A percentile compares a stretch with the other conserved stretches of the same genome.
These are phyloP conservation scores for Pocillopora damicornis DNA, from an alignment of 64 coral and sea anemone species.

Conservation along the genomic window DNA sequence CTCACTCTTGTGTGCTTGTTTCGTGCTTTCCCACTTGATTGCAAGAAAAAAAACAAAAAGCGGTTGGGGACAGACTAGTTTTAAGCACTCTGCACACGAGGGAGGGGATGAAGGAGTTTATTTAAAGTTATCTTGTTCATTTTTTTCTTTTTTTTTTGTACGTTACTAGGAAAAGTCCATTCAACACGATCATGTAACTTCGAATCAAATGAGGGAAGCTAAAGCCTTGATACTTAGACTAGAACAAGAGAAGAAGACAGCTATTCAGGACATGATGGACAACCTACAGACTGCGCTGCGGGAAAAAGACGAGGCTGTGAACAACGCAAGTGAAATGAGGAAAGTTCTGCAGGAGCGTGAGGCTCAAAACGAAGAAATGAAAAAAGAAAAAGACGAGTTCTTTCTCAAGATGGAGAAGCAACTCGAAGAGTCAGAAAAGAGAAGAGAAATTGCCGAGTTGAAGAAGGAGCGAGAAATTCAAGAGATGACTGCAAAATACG, in stretches of 20 bases:
- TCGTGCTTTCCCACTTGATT: too few relatives aligned
- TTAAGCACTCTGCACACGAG: too few relatives aligned
- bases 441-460: constrained; percentile 66
- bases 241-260: constrained; percentile 89
- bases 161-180: constrained; percentile 47
- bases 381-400: constrained; percentile 92
- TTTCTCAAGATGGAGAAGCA: constrained; percentile 98
- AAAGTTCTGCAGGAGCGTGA: constrained; percentile 58
- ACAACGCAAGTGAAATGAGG: constrained; percentile 45
- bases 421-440: constrained; percentile 89
- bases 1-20: too few relatives aligned
- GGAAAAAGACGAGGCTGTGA: constrained; percentile 76
- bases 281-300: constrained; percentile 74
- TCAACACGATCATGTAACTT: constrained; percentile 43
- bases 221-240: constrained; percentile 79
- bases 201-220: constrained; percentile 81
- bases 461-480: constrained; percentile 85
- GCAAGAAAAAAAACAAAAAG: too few relatives aligned
- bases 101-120: too few relatives aligned
- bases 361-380: constrained; percentile 70
- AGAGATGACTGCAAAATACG: constrained; percentile 71
- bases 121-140: not conserved
- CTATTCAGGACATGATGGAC: constrained; percentile 97
- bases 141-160: not conserved
- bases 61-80: too few relatives aligned